Base-by-base conservation (phyloP, 2,797 vertebrate species). In the Rhabdomys pumilio region DNA sequence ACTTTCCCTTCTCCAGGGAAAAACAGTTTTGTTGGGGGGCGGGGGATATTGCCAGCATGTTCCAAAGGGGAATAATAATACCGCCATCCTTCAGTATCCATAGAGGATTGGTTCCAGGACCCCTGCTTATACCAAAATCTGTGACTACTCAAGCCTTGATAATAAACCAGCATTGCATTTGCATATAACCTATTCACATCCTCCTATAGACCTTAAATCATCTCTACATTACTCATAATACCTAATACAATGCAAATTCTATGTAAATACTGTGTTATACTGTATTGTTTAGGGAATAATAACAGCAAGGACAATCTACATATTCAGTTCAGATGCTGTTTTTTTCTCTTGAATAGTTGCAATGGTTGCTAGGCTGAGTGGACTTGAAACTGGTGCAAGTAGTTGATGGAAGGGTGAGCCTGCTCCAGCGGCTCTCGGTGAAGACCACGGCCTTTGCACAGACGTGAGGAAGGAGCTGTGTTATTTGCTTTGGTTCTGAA, bases 1-100 rank as follows among this genome's bases (percentile, higher is more conserved):
- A 91, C 34, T 89, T 72, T 93, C 95, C 81, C 63, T 97, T 92
- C 87, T 97, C 95, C 8, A 84, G 91, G n/a, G 55, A 87, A 96
- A 96, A 96, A 88, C 9, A 96, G 34, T 92, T 96, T 82, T 90
- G 83, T 14, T 34, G 63, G 61, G 50, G 89, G 59, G 82, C 77
- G 75, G 59, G 84, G 83, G 82, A 80, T 77, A 67, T 80, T 82
- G 82, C 34, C 69, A 77, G 61, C 72, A 85, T 41, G 24, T 75
- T 95, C 77, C 20, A 59, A 50, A 84, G 7, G 17, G 63, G 14
- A 84, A 88, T 91, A 90, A 41, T 72, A 94, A 93, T 76, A 15
- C 29, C 81, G 65, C 59, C 76, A 57, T 73, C 55, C 65, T 76
- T 86, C 53, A 86, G 19, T 86, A 63, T 61, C 83, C 82, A 63